Base-by-base conservation (phyloP, 2,797 vertebrate species). In the Rhinatrema bivittatum region DNA sequence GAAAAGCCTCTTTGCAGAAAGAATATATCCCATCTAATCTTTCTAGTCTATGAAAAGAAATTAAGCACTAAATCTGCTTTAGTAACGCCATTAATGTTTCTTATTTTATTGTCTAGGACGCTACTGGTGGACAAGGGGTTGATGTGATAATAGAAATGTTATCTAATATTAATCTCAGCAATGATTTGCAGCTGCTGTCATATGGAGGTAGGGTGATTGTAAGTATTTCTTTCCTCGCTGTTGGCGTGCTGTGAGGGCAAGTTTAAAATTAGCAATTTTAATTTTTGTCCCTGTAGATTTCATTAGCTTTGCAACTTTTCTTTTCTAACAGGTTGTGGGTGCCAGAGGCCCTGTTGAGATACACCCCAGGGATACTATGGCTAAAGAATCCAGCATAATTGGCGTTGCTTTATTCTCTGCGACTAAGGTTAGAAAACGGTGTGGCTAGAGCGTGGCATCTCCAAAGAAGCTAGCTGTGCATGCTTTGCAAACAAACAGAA, bases 111-210 rank as follows among this genome's bases (percentile, higher is more conserved):
- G 4, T 16, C 0, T 27, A 87, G 94, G 76, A 79, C 25, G 76
- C 73, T 33, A 81, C 82, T 22, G 75, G 46, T 12, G 78, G 60
- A 2, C 35, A 32, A 20, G 92, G 91, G 13, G 53, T 94, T 0
- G 57, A 95, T 49, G 69, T 98, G 32, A 85, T 98, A 12, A 55
- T 97, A 39, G 94, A 98, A 73, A 98, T 98, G 94, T 65, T 96
- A 56, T 79, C 93, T 1, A 93, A 96, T 4, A 31, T 91, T 38
- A 98, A 98, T 68, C 90, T 98, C 14, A 75, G 68, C 37, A 77
- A 72, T 34, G 94, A 98, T 56, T 53, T 98, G 25, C 77, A 88
- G 47, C 84, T 97, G 64, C 40, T 95, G 57, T 63, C 83, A 5
- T 4, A 1, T 0, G 75, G 74, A 44, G 94, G 94, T 35, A 74